Conservation (phyloP, 1,140 invertebrate species). For the Cyclina sinensis region DNA sequence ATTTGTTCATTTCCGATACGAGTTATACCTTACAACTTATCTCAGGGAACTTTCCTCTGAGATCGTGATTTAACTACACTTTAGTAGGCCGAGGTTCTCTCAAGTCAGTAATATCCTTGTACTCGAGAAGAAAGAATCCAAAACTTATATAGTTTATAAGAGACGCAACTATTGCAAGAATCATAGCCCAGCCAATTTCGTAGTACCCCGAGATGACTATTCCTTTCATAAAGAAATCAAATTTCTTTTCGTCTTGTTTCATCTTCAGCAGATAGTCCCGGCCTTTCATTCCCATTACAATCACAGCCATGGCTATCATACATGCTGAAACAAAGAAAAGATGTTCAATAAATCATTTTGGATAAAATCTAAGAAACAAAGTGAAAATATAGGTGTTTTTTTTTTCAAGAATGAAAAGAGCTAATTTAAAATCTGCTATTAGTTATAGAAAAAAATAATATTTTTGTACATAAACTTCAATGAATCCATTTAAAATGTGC, state of each 20-base stretch:
- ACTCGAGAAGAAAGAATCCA: constrained; percentile 55
- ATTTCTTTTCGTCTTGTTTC: constrained; percentile 55
- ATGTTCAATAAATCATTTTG: neutral
- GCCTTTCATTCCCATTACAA: constrained; percentile 65
- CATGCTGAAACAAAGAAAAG: constrained; percentile 54
- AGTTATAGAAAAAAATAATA: too few relatives aligned
- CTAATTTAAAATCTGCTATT: too few relatives aligned
- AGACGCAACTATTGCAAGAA: constrained; percentile 62
- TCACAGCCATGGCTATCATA: constrained; percentile 65
- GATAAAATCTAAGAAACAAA: too few relatives aligned
- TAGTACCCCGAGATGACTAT: constrained; percentile 56
- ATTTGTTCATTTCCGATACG: too few relatives aligned
- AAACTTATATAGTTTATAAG: constrained; percentile 58
- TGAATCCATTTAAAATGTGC: too few relatives aligned
- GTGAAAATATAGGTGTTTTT: too few relatives aligned
- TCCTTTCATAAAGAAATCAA: constrained; percentile 29
- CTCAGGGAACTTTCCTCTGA: too few relatives aligned
- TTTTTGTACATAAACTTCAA: too few relatives aligned
- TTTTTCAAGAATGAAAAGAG: too few relatives aligned
- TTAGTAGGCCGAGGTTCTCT: constrained; percentile 55
- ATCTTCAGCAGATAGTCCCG: constrained; percentile 53
- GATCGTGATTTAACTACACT: constrained; percentile 15
- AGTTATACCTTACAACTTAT: too few relatives aligned
- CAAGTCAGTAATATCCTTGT: constrained; percentile 62
- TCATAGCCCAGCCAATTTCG: constrained; percentile 60